Evolutionary conservation across 2,113 vertebrate species (phyloP).

Genomic region (Melanocharis versteri): DNA sequence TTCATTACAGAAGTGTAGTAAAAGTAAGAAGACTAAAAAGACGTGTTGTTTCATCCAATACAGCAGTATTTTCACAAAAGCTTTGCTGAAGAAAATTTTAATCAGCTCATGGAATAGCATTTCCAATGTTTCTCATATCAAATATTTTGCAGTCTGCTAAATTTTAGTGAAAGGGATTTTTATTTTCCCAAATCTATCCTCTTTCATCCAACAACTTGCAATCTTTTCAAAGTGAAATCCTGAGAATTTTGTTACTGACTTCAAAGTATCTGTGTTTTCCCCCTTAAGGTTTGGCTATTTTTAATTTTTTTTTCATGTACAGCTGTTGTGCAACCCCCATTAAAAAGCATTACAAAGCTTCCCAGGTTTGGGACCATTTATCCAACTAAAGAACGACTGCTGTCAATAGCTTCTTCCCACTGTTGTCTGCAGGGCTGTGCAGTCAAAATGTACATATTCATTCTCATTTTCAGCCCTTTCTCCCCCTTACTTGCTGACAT

Average conservation of each 20-base stretch:
- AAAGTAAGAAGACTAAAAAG: background rate
- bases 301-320: too few species aligned
- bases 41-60: background rate
- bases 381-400: background rate
- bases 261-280: background rate
- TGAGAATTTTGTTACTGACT: background rate
- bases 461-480: background rate
- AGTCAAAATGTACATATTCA: background rate
- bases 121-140: background rate
- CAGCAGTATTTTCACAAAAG: background rate
- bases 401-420: background rate
- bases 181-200: background rate
- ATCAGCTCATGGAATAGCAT: background rate
- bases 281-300: background rate
- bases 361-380: background rate
- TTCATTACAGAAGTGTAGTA: background rate
- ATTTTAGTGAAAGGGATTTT: background rate
- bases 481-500: background rate
- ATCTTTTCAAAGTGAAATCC: background rate
- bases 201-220: background rate
- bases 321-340: background rate
- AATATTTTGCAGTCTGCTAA: background rate
- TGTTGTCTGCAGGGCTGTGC: background rate
- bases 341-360: background rate
- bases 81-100: background rate